Evolutionary conservation across 2,113 vertebrate genomes (phyloP), one percentile per base, ranked within the genome.

Genomic region (Rhodinocichla rosea): DNA sequence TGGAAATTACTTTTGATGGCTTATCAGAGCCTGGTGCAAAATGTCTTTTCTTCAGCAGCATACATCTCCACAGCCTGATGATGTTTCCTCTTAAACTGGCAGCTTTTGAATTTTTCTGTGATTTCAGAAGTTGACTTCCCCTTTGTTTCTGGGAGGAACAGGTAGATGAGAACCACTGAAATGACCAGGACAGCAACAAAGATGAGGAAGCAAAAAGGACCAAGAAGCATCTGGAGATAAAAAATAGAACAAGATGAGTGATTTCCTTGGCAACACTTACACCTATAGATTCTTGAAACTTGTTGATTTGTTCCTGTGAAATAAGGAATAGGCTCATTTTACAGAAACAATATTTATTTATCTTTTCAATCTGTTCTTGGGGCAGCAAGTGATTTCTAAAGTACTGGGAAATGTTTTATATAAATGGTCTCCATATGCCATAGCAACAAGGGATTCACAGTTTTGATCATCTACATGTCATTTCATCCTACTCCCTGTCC

Each of bases 121-220:
- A 99, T 98, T 97, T 99, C 98, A 44, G 97, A 75, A 16, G 60
- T 80, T 4, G 98, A 98, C 53, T 80, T 97, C 59, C 98, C 98
- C 92, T 97, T 98, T 74, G 97, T 98, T 94, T 99, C 98, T 5
- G 98, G 98, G 47, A 99, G 65, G 21, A 97, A 96, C 73, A 97
- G 92, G 93, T 96, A 98, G 73, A 98, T 74, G n/a, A 97, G 98
- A 56, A 97, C 15, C 0, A 52, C 97, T 37, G 96, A 95, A 86
- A 57, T 11, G 27, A 96, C 11, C 83, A 98, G 98, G 89, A 97
- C 97, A 22, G 40, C 86, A 74, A 98, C 90, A 91, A 99, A 99
- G 85, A 99, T 93, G 68, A 99, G 95, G 95, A 99, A 99, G 95
- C 98, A 98, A 75, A 98, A 98, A 91, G 97, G 96, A 20, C 96